Evolutionary conservation across 1,140 invertebrate genomes (phyloP).

Genomic region (Eubasilissa regina): DNA sequence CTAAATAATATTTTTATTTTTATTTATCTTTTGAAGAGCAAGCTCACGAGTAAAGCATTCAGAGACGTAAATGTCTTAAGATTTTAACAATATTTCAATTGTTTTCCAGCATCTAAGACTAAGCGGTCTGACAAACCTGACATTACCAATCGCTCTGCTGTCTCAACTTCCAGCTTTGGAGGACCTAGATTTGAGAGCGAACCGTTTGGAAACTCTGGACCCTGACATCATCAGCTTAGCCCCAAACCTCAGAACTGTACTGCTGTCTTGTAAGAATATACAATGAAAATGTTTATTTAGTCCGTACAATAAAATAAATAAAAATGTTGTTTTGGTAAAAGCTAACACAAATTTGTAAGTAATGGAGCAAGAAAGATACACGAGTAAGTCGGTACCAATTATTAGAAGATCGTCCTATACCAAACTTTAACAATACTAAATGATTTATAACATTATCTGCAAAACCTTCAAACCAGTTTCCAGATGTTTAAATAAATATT

Average conservation of each 20-base stretch:
- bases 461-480: no score
- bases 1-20: not conserved
- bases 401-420: no score
- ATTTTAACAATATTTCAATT: not conserved
- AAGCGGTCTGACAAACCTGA: conserved; percentile 39
- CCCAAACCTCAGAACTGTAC: conserved; percentile 18
- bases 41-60: not conserved
- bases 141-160: conserved; percentile 49
- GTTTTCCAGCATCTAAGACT: conserved; percentile 40
- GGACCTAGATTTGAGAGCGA: conserved; percentile 65
- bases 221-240: conserved; percentile 61
- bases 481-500: no score
- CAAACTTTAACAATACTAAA: no score
- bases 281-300: not conserved
- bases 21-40: not conserved
- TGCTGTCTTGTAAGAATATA: not conserved
- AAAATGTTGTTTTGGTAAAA: not conserved
- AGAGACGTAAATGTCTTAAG: not conserved
- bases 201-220: conserved; percentile 66
- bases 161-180: conserved; percentile 62
- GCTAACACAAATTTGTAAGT: not conserved
- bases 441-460: no score
- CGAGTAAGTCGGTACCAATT: no score
- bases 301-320: not conserved
- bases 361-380: no score